phyloP scores from a whole-genome alignment of 2,888 invertebrate species.

The Sthenelais limicola region DNA sequence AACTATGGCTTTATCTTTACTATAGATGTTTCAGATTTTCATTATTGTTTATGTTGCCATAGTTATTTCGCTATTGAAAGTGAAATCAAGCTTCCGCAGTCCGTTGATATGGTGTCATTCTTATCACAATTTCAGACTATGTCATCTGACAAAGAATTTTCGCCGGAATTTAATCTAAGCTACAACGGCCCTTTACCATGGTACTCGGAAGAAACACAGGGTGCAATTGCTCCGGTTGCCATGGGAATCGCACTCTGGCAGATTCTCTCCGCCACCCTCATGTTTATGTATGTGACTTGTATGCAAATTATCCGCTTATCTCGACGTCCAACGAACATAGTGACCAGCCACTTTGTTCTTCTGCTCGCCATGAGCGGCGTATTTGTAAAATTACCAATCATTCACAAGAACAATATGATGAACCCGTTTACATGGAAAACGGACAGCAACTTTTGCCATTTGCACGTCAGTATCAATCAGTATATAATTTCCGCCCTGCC shows the following conservation, averaged over 20 bases:
- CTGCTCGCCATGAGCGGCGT: constrained; percentile 21
- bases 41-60: no score
- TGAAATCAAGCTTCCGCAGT: no score
- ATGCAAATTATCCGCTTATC: no score
- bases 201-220: background rate
- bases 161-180: background rate
- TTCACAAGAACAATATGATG: background rate
- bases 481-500: constrained; percentile 6
- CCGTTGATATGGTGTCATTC: no score
- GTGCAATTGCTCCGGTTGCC: background rate
- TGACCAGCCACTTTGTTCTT: constrained; percentile 16
- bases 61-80: no score
- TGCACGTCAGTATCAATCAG: background rate
- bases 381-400: constrained; percentile 6
- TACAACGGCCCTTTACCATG: background rate
- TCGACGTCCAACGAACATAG: no score
- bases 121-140: no score
- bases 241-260: constrained; percentile 11
- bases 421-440: constrained; percentile 23
- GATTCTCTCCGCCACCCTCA: constrained; percentile 10
- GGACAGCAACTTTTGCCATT: background rate
- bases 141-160: no score
- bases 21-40: no score
- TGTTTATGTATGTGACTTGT: no score
- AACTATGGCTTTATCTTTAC: no score